Evolutionary conservation across 2,113 vertebrate species (phyloP), one percentile per base, ranked within the genome.

Genomic region (Cisticola juncidis): DNA sequence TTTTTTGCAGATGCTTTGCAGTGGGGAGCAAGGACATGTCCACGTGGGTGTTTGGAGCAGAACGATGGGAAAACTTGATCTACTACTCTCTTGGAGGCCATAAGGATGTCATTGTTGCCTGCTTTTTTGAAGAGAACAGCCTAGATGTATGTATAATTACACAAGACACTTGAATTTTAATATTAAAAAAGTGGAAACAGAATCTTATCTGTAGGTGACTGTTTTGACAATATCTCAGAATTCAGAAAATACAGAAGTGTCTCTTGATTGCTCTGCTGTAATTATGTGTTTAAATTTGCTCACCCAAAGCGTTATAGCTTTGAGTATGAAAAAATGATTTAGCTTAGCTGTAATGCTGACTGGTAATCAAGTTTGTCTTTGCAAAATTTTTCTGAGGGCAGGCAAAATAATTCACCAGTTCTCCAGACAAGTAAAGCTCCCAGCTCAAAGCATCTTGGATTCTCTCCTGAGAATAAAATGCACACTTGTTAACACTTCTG

Each of bases 1-100:
- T 38, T 38, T 90, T 56, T 53, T 86, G 8, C 83, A 99, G 99
- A 64, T 99, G 99, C 95, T 99, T 99, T 81, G 99, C 97, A 22
- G 98, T 99, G 15, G 99, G 99, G 29, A 99, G 99, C 96, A 99
- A 99, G 96, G 99, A 99, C 97, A 99, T 98, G 99, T 99, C 99
- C 4, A 99, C 99, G 0, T 99, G 99, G 99, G 98, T 99, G 86
- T 99, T 99, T 28, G 99, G 99, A 77, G 99, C 99, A 0, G 98
- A 99, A 85, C 99, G 99, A 93, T 99, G 99, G 99, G 97, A 94
- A 79, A 99, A 99, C 92, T 98, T 99, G 65, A 98, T 99, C 96
- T 99, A 99, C 97, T 99, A 99, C 60, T 98, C 98, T 0, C 97
- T 99, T 51, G 99, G 99, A 5, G 99, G 99, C 23, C 99, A 99